These are phyloP conservation scores for Magallana angulata DNA, from an alignment of 1,140 invertebrate species.

Conservation along the genomic window DNA sequence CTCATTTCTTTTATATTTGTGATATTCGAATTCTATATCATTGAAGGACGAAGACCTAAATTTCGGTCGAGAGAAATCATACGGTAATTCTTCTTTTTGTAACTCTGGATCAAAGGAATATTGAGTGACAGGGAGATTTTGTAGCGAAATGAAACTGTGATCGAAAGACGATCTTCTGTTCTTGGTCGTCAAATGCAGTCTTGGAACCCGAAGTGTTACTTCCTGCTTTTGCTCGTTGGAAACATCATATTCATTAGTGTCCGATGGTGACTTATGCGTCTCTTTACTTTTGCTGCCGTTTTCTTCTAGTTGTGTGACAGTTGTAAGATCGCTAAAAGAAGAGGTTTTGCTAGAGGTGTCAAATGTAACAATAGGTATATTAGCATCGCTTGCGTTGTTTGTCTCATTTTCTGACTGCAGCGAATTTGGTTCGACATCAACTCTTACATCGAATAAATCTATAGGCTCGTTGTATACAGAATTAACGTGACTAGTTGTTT, in stretches of 20 bases:
- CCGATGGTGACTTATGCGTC: background rate
- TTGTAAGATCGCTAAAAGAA: constrained; percentile 30
- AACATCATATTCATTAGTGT: background rate
- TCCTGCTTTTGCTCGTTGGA: background rate
- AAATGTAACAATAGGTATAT: constrained; percentile 8
- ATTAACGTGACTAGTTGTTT: background rate
- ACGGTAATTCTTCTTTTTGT: background rate
- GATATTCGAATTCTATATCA: constrained; percentile 9
- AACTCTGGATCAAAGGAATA: background rate
- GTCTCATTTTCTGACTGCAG: background rate
- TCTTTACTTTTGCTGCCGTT: background rate
- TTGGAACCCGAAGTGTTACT: background rate
- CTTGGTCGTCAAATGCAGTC: constrained; percentile 5
- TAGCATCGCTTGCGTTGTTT: background rate
- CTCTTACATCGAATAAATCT: constrained; percentile 28
- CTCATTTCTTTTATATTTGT: background rate
- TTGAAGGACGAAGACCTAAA: background rate
- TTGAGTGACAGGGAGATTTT: background rate
- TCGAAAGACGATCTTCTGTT: constrained; percentile 25
- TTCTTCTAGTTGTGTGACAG: background rate
- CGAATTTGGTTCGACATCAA: background rate
- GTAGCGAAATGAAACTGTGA: background rate
- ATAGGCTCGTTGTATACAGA: background rate
- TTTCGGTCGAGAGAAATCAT: constrained; percentile 3
- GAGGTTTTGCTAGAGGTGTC: constrained; percentile 8